These are phyloP conservation scores for Polypedilum pembai DNA, from an alignment of 1,140 invertebrate species.

Conservation along the genomic window DNA sequence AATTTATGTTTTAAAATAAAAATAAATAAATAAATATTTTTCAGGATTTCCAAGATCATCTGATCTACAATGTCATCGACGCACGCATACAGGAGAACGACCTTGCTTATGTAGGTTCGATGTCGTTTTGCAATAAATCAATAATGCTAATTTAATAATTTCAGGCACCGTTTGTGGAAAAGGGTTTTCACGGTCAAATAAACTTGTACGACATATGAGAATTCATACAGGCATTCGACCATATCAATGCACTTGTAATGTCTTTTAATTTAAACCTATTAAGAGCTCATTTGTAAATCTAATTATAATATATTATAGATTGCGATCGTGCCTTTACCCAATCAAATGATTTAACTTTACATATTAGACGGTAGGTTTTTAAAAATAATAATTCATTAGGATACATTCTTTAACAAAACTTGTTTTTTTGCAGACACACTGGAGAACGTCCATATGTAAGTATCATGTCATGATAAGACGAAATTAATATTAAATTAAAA, in stretches of 20 bases:
- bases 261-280: neutral
- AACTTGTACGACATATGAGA: conserved; percentile 53
- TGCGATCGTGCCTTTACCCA: conserved; percentile 54
- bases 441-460: conserved; percentile 48
- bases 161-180: conserved; percentile 51
- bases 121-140: neutral
- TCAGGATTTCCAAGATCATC: conserved; percentile 46
- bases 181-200: conserved; percentile 51
- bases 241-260: conserved; percentile 37
- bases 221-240: conserved; percentile 51
- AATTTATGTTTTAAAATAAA: neutral
- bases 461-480: neutral
- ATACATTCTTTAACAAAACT: neutral
- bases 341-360: conserved; percentile 51
- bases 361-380: conserved; percentile 45
- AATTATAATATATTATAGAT: conserved; percentile 36
- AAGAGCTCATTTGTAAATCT: neutral
- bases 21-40: neutral
- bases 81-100: conserved; percentile 48
- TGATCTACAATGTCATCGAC: conserved; percentile 45
- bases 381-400: neutral
- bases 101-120: conserved; percentile 43
- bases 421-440: neutral
- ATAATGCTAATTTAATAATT: neutral
- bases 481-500: neutral